Evolutionary conservation across 1,140 invertebrate species (phyloP).

Genomic region (Sycobia sp.): DNA sequence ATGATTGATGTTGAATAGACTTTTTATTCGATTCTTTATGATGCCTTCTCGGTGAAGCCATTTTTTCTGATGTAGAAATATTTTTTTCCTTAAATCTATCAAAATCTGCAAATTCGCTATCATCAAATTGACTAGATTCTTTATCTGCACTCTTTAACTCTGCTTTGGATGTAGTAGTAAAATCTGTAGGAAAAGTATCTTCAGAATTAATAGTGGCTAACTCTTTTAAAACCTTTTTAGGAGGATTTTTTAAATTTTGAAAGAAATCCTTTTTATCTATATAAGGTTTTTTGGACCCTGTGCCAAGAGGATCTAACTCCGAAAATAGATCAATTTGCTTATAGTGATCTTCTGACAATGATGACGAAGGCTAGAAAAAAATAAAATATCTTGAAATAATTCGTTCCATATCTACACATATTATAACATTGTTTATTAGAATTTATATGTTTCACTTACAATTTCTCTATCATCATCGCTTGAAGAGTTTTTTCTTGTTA

Average conservation of each 20-base stretch:
- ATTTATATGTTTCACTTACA: conserved; percentile 36
- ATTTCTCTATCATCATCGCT: conserved; percentile 49
- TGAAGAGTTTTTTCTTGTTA: conserved; percentile 41
- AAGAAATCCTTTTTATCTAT: conserved; percentile 95
- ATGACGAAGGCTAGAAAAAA: conserved; percentile 13
- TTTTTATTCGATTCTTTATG: conserved; percentile 39
- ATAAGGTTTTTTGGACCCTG: conserved; percentile 86
- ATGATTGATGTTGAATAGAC: conserved; percentile 62
- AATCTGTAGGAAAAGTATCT: conserved; percentile 56
- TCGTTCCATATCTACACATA: background rate
- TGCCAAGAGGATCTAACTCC: conserved; percentile 88
- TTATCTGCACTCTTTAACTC: conserved; percentile 44
- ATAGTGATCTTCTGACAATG: conserved; percentile 12
- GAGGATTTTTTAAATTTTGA: conserved; percentile 89
- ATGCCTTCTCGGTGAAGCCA: conserved; percentile 38
- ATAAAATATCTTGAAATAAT: background rate
- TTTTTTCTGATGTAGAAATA: conserved; percentile 27
- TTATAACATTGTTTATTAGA: background rate
- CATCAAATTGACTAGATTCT: conserved; percentile 45
- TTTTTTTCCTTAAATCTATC: conserved; percentile 55
- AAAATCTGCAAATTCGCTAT: conserved; percentile 56
- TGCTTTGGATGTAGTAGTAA: conserved; percentile 46
- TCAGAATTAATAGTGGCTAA: conserved; percentile 63
- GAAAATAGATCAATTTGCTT: conserved; percentile 81
- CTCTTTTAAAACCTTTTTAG: conserved; percentile 88